Conservation (phyloP, 2,797 vertebrate genomes). For the Peromyscus attwateri region DNA sequence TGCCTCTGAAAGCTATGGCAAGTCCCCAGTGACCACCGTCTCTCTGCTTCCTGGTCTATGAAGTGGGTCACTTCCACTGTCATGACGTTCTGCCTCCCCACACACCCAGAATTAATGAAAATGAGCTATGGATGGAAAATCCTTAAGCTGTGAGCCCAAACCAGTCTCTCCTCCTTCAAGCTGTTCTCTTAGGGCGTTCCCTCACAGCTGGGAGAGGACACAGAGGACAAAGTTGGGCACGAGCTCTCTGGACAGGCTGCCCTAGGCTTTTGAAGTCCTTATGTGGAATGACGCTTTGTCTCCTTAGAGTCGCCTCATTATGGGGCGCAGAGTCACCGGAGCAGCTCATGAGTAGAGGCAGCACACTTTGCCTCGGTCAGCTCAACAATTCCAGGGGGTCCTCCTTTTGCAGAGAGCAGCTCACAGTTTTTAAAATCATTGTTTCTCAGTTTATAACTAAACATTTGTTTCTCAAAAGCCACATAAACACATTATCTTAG, state of each 20-base stretch:
- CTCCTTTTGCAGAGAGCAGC: background rate
- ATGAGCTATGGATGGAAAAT: background rate
- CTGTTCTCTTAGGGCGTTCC: background rate
- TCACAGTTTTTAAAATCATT: background rate
- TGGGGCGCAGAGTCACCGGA: background rate
- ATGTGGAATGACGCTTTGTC: background rate
- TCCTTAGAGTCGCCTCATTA: background rate
- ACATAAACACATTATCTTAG: constrained; percentile 18
- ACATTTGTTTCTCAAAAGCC: constrained; percentile 31
- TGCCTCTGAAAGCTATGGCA: background rate
- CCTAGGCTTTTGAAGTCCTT: background rate
- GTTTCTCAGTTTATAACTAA: background rate
- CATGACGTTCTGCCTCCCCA: background rate
- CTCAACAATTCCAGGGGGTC: background rate
- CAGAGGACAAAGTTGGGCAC: too few species aligned
- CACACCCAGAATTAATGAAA: background rate
- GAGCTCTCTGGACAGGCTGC: background rate
- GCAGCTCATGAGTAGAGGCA: background rate
- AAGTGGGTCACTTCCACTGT: background rate
- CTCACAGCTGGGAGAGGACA: background rate
- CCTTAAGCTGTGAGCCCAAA: background rate
- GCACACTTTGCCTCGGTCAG: background rate
- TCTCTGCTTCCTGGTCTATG: too few species aligned
- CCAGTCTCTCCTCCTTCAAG: background rate
- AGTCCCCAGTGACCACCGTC: background rate